Base-by-base conservation (phyloP, 2,888 invertebrate species). In the Coremacera marginata region DNA sequence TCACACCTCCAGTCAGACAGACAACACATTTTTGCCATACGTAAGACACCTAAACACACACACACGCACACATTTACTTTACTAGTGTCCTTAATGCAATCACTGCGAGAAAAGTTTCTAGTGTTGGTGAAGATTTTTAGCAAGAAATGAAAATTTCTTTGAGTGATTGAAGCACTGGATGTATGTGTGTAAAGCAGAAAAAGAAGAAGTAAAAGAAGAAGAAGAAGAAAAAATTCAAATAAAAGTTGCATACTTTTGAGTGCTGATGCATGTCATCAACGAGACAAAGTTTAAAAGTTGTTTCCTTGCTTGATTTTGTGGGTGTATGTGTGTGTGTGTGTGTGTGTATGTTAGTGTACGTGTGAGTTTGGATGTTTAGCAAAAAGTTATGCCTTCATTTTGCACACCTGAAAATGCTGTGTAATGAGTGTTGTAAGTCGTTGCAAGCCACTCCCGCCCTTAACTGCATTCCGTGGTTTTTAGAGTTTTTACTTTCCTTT, bases 211-310 rank as follows among this genome's bases (percentile, higher is more conserved):
- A 37, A 55, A n/a, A 14, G 16, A 9, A 37, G 27, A n/a, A 27
- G 34, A 63, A 31, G 16, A 44, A 37, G 37, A 9, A 7, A 51
- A 49, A 51, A 49, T 25, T 51, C 14, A 22, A 31, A 65, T 34
- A 57, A 55, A 9, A 11, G 52, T 74, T 74, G 65, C 74, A 74
- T 74, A 74, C 65, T 74, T 74, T 74, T 74, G 51, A 74, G 74
- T 74, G 74, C 65, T 67, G 65, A 67, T 74, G 74, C 74, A 74
- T 74, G 74, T 74, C 74, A 74, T 74, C 74, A 74, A 65, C 65
- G 74, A 55, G 55, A 67, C 74, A 74, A 74, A 74, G 74, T 74
- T 55, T 34, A 67, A 74, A 68, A 68, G 25, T 68, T 68, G 44
- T 44, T 44, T 11, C 44, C 44, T 44, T 11, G 11, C 44, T 44